Conservation (phyloP, 2,888 invertebrate species). For the Eucriotettix oculatus region DNA sequence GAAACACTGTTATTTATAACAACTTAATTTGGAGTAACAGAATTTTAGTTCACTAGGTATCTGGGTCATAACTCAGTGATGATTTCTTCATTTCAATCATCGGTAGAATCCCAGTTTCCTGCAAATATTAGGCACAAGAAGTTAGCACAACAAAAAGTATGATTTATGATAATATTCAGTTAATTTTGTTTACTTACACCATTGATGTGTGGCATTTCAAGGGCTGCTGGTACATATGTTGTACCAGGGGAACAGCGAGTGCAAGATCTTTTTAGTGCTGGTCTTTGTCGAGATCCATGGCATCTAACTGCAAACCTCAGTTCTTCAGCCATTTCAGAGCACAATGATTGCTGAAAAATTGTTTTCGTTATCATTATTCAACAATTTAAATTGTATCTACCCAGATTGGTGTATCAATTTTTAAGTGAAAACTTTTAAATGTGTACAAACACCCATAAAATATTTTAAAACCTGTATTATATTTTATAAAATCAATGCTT, state of each 20-base stretch:
- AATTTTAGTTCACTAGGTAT: conserved; percentile 25
- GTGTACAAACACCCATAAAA: no score
- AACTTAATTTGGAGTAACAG: not conserved
- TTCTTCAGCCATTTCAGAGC: conserved; percentile 63
- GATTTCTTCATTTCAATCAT: conserved; percentile 50
- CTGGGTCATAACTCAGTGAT: conserved; percentile 38
- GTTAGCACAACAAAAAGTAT: not conserved
- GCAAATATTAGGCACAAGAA: conserved; percentile 16
- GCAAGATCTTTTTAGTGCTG: conserved; percentile 44
- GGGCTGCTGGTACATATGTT: conserved; percentile 28
- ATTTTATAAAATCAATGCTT: no score
- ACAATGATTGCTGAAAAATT: conserved; percentile 44
- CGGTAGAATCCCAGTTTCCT: conserved; percentile 44
- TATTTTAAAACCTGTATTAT: no score
- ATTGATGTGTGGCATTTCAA: conserved; percentile 26
- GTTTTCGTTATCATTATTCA: no score
- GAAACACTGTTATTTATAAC: not conserved
- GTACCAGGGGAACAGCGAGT: conserved; percentile 36
- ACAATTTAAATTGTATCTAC: no score
- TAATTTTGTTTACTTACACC: conserved; percentile 14
- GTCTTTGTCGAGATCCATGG: conserved; percentile 45
- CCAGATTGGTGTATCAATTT: no score
- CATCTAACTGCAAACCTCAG: conserved; percentile 45
- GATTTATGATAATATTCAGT: not conserved
- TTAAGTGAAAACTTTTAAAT: no score